These are phyloP conservation scores for Enteromius radiatus DNA, from an alignment of 2,797 vertebrate genomes.

Conservation along the genomic window DNA sequence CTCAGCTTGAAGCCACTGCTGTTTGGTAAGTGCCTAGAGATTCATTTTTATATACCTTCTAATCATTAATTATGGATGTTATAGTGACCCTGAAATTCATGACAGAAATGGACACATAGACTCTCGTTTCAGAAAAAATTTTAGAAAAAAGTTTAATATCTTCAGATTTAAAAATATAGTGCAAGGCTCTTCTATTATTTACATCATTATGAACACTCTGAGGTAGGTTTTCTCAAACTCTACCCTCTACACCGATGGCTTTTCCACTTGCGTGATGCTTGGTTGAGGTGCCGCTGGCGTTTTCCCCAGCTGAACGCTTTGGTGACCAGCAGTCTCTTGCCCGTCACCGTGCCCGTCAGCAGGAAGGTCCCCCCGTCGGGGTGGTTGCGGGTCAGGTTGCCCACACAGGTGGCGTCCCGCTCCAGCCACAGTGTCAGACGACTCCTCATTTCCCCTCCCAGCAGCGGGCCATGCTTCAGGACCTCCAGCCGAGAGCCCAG, in stretches of 20 bases:
- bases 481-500: conserved; percentile 81
- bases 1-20: conserved; percentile 89
- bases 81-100: conserved; percentile 1
- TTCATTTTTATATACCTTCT: neutral
- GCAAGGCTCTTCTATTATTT: conserved; percentile 63
- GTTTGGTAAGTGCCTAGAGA: conserved; percentile 72
- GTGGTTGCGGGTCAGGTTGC: conserved; percentile 82
- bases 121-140: neutral
- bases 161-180: conserved; percentile 68
- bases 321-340: conserved; percentile 79
- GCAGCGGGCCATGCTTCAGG: conserved; percentile 82
- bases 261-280: conserved; percentile 81
- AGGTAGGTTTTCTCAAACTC: conserved; percentile 18
- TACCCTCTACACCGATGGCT: conserved; percentile 76
- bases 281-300: conserved; percentile 80
- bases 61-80: neutral
- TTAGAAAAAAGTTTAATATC: conserved; percentile 48
- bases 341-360: conserved; percentile 80
- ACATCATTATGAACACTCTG: conserved; percentile 68
- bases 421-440: conserved; percentile 83
- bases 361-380: conserved; percentile 78
- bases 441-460: conserved; percentile 76
- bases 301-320: conserved; percentile 83
- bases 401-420: conserved; percentile 83
- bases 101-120: neutral